Percentiles rank a stretch among this genome's conserved stretches.
phyloP scores from a whole-genome alignment of 2,113 vertebrate species.

The Ailurus styani region DNA sequence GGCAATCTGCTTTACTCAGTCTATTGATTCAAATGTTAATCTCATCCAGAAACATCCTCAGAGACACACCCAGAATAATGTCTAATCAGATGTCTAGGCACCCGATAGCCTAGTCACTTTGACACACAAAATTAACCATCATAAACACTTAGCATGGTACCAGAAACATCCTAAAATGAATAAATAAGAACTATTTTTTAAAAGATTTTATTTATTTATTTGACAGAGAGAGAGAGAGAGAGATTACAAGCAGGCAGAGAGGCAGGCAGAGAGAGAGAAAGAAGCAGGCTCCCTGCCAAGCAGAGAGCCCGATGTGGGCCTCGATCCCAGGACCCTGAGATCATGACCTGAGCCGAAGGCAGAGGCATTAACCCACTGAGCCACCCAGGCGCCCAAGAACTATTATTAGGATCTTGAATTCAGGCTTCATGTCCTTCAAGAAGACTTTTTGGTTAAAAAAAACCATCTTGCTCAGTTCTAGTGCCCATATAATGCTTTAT shows the following conservation, averaged over 20 bases:
- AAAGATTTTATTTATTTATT: no score
- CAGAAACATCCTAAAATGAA: not conserved
- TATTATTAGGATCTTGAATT: not conserved
- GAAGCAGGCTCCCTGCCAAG: no score
- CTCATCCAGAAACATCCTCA: not conserved
- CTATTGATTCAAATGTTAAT: not conserved
- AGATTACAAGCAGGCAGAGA: no score
- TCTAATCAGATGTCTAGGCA: not conserved
- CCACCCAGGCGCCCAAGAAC: no score
- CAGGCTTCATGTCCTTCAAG: not conserved
- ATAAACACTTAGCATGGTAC: not conserved
- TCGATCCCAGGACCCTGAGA: no score
- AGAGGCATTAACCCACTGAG: no score
- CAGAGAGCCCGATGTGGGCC: no score
- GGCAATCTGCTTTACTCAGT: not conserved
- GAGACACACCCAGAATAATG: not conserved
- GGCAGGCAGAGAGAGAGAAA: no score
- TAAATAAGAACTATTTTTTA: not conserved
- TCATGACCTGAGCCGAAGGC: no score
- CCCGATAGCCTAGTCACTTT: not conserved
- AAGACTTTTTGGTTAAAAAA: not conserved
- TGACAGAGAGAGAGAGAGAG: no score
- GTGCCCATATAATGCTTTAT: not conserved
- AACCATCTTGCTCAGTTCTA: not conserved
- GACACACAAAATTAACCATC: not conserved